Evolutionary conservation across 2,797 vertebrate species (phyloP), one percentile per base, ranked within the genome.

Genomic region (Melopsittacus undulatus): DNA sequence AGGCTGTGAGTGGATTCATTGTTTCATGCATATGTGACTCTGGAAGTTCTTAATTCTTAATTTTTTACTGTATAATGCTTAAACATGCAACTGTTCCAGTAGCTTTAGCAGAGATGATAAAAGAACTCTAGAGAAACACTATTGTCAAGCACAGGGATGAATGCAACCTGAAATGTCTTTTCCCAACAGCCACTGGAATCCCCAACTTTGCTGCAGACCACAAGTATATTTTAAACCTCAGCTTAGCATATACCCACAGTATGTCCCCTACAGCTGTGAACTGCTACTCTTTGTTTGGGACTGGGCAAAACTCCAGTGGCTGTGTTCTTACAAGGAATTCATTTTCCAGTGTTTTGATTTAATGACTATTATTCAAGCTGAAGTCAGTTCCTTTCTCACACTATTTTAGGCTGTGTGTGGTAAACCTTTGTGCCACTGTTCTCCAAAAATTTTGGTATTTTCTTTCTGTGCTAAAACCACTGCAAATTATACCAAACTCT

Each of bases 321-420:
- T 81, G 45, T 89, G 94, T 94, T 97, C 93, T 90, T 94, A 87
- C 87, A 93, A 94, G 94, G 96, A 96, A 96, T 95, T 94, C 88
- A 91, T 97, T 96, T 96, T 94, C 94, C 96, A 94, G 80, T 83
- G 74, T 94, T 96, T 95, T 85, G 92, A 94, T 96, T 97, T 95
- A 97, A 97, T 97, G 95, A 97, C 91, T 97, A 94, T 93, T 86
- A 95, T 95, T 94, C 93, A 92, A 94, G 92, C 93, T 95, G 94
- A 95, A 97, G 92, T 96, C 96, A 97, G 92, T 97, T 97, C 95
- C 97, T 94, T 97, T 96, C 96, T 97, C 95, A 92, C 95, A 96
- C 87, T 95, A 90, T 97, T 97, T 96, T 96, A 69, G 80, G 91
- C 94, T 87, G 90, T 85, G 83, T 95, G 96, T 94, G 94, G 95